Evolutionary conservation across 1,140 invertebrate species (phyloP), one percentile per base, ranked within the genome.

Genomic region (Dendroctonus valens): DNA sequence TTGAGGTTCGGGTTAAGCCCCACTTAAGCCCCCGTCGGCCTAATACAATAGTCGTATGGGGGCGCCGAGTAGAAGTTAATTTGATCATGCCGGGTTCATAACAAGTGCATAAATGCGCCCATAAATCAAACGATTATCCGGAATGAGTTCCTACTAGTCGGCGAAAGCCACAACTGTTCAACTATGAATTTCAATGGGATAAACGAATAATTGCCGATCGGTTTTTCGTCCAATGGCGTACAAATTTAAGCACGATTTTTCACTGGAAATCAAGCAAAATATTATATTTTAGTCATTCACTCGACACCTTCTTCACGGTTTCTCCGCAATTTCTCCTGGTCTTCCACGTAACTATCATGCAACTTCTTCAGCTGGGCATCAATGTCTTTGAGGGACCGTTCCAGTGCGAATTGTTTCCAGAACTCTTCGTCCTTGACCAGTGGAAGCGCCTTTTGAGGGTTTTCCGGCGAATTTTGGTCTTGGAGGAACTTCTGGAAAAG

Each of bases 81-180:
- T 67, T 67, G 57, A 67, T 67, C 50, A 59, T 26, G 65, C 57
- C 50, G 51, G 57, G 65, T 54, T 67, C 58, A 67, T 67, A 67
- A 67, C 65, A 67, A 67, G 65, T 67, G 65, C 58, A 59, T 60
- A 60, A 60, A 67, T 60, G 65, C 65, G 38, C 26, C 65, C 42
- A 67, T 67, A 67, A 67, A 67, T 67, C 65, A 67, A 67, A 54
- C 55, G 65, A 67, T 67, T 67, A 67, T 67, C 54, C 48, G 52
- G 42, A 42, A 54, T 26, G 26, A 26, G 26, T 26, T 26, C 26
- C 26, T 26, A 26, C 26, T 46, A 11, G 48, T 52, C 26, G 49
- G 39, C 38, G 50, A 67, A 67, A 67, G 59, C 65, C 65, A 67
- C 65, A 67, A 67, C 65, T 67, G 65, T 62, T 67, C 65, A 26